Conservation (phyloP, 2,888 invertebrate species). For the Lobophora halterata region DNA sequence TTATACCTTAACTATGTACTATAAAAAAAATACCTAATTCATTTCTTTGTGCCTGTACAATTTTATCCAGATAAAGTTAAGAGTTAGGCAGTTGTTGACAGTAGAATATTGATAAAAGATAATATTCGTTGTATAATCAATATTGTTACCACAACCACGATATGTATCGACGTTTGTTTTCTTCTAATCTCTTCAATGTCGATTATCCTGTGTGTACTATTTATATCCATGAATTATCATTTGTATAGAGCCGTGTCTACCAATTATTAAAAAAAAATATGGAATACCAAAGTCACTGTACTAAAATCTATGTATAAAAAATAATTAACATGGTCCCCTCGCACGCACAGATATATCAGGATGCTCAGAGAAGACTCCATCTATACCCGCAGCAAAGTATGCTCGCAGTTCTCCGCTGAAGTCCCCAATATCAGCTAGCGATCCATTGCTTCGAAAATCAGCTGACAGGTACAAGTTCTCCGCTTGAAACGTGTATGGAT, state of each 20-base stretch:
- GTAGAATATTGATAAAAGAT: slow-evolving; percentile 2
- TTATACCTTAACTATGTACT: no score
- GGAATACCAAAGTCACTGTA: no score
- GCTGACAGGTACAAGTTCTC: slow-evolving; percentile 22
- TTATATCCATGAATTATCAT: no score
- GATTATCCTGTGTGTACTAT: no score
- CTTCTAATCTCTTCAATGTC: no score
- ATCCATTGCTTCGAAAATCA: slow-evolving; percentile 19
- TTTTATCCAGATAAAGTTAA: slow-evolving; percentile 3
- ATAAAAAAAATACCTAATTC: no score
- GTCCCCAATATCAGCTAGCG: slow-evolving; percentile 47
- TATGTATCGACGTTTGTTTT: no score
- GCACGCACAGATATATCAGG: slow-evolving; percentile 55
- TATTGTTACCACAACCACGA: no score
- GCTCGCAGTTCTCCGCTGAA: slow-evolving; percentile 54
- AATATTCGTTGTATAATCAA: no score
- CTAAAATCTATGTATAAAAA: no score
- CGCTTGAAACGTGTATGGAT: slow-evolving; percentile 61
- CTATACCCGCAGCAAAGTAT: slow-evolving; percentile 60
- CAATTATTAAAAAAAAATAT: no score
- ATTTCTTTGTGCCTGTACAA: slow-evolving; percentile 10
- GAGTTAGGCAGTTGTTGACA: slow-evolving; percentile 5
- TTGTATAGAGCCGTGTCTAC: no score
- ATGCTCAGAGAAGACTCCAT: slow-evolving; percentile 67
- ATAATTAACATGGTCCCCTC: slow-evolving; percentile 29